A percentile compares a stretch with the other conserved stretches of the same genome.
Conservation (phyloP, 2,888 invertebrate species). For the Caenorhabditis parvicauda region DNA sequence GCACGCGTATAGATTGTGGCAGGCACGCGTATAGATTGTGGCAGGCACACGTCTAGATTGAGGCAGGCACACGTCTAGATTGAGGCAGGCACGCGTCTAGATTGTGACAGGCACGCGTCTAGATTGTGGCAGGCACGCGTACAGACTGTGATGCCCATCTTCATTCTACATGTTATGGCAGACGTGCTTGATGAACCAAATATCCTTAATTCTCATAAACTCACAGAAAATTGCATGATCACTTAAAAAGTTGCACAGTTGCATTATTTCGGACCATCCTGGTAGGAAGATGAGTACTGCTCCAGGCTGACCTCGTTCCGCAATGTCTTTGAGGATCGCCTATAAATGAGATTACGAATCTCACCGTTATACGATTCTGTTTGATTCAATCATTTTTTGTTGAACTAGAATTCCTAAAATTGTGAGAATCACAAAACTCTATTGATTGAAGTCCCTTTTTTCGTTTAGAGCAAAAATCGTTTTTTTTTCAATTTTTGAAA, state of each 20-base stretch:
- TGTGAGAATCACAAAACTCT: no score
- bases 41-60: no score
- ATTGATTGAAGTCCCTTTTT: no score
- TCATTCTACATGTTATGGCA: not conserved
- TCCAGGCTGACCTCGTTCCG: constrained; percentile 71
- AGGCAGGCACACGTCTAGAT: no score
- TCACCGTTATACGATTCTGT: not conserved
- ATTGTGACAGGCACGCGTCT: no score
- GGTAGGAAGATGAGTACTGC: constrained; percentile 89
- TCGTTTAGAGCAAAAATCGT: no score
- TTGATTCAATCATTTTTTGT: not conserved
- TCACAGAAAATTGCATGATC: constrained; percentile 74
- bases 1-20: no score
- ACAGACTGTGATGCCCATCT: not conserved
- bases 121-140: no score
- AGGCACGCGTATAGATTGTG: no score
- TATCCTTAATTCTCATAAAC: not conserved
- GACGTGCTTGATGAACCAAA: not conserved
- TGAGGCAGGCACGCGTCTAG: no score
- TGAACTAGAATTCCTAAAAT: not conserved
- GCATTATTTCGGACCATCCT: constrained; percentile 95
- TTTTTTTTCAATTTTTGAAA: no score
- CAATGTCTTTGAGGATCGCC: constrained; percentile 70
- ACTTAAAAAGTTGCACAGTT: constrained; percentile 81
- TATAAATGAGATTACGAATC: constrained; percentile 31